Evolutionary conservation across 2,797 vertebrate species (phyloP), one percentile per base, ranked within the genome.

Genomic region (Hemibagrus guttatus): DNA sequence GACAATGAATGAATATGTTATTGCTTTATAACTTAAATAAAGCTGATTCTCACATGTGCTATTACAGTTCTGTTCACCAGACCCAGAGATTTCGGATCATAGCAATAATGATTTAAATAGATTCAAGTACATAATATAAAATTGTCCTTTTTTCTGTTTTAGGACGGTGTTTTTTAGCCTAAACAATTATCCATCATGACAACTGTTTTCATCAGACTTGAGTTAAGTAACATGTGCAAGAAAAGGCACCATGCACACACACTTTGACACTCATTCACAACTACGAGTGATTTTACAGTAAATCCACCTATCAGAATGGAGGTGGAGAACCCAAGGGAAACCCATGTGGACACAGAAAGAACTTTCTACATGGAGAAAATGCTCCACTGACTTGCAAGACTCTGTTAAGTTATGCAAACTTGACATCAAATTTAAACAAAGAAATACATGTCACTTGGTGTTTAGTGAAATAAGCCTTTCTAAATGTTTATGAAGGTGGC

Each of bases 401-500:
- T 35, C 6, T 2, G 6, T 68, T 66, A 63, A 66, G 63, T 16
- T 68, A 39, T 35, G 66, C 66, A 35, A 68, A 35, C 28, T 8
- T 66, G n/a, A 72, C 31, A 39, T 66, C 66, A 69, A 9, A 69
- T 72, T 23, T 72, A 5, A 26, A 26, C 11, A 72, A 72, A 72
- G 21, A 3, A 26, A 72, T 26, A 23, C 31, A 69, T 42, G 69
- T 72, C 42, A 14, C 19, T 16, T 26, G 39, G 23, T 74, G 42
- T 11, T 74, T 49, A 49, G 6, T 39, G 2, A 23, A 46, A 46
- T 72, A 46, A 13, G 39, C 21, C 39, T 76, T 76, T 3, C 54
- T 54, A 76, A 74, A 76, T 76, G n/a, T 76, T 54, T 76, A 74
- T 74, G 42, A 74, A 26, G 42, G 46, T 54, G 72, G n/a, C 16